Conservation (phyloP, 2,797 vertebrate species). For the Ambastaia sidthimunki region DNA sequence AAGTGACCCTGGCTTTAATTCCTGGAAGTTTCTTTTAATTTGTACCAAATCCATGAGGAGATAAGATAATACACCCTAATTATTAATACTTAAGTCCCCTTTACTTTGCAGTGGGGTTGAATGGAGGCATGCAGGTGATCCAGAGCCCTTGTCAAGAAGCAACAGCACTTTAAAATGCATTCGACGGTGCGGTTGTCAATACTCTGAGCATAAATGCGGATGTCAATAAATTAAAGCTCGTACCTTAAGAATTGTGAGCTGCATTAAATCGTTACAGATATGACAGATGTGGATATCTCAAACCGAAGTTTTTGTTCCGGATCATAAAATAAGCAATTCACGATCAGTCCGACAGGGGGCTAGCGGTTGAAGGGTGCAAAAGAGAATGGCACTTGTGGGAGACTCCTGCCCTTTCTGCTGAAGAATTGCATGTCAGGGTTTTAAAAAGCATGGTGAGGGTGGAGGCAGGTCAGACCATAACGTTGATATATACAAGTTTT, state of each 20-base stretch:
- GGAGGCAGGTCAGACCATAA: constrained; percentile 41
- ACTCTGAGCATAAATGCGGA: constrained; percentile 8
- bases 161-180: constrained; percentile 43
- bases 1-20: constrained; percentile 29
- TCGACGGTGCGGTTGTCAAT: constrained; percentile 8
- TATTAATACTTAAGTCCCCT: constrained; percentile 53
- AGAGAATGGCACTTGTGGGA: constrained; percentile 78
- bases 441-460: constrained; percentile 52
- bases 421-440: constrained; percentile 63
- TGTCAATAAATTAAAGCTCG: constrained; percentile 4
- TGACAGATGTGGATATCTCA: background rate
- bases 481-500: constrained; percentile 53
- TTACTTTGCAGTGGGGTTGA: constrained; percentile 38
- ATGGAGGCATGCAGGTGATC: constrained; percentile 58
- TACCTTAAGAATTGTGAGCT: constrained; percentile 10
- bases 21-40: background rate
- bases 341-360: constrained; percentile 55
- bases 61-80: constrained; percentile 52
- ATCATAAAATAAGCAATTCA: constrained; percentile 52
- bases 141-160: constrained; percentile 55
- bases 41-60: constrained; percentile 41
- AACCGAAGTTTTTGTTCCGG: constrained; percentile 14
- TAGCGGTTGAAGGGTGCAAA: constrained; percentile 30
- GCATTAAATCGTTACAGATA: constrained; percentile 17
- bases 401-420: constrained; percentile 73